A percentile compares a stretch with the other conserved stretches of the same genome.
Conservation (phyloP, 1,140 invertebrate species). For the Musca vetustissima region DNA sequence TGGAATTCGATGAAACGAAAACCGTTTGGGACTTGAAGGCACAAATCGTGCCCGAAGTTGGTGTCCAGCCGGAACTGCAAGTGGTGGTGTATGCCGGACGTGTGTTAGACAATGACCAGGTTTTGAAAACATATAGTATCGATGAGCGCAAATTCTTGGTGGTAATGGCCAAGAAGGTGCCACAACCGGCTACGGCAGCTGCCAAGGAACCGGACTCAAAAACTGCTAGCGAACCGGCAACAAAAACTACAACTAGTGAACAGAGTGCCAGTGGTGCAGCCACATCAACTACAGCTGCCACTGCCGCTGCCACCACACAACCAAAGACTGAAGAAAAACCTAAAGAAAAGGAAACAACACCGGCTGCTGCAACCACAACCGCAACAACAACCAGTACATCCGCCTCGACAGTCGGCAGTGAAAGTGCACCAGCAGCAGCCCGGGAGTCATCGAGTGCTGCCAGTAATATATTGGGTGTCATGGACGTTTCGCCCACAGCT, state of each 20-base stretch:
- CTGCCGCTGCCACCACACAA: not conserved
- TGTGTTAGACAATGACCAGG: conserved; percentile 41
- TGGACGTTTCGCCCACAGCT: conserved; percentile 9
- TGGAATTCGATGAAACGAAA: conserved; percentile 36
- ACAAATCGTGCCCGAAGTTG: conserved; percentile 31
- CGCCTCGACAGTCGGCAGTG: not conserved
- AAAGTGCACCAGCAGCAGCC: not conserved
- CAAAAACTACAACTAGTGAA: conserved; percentile 15
- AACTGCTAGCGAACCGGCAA: conserved; percentile 10
- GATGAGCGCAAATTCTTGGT: conserved; percentile 41
- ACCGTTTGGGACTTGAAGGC: conserved; percentile 40
- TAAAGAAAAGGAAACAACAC: not conserved
- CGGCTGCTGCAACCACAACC: not conserved
- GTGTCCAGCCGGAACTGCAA: conserved; percentile 34
- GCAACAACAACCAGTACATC: not conserved
- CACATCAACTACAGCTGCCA: not conserved
- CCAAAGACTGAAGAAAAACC: conserved; percentile 14
- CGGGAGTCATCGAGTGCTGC: not conserved
- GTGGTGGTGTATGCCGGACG: conserved; percentile 45
- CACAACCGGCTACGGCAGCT: not conserved
- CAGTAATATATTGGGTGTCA: conserved; percentile 11
- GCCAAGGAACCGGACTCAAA: conserved; percentile 16
- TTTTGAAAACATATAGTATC: conserved; percentile 37
- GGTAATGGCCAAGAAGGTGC: conserved; percentile 39
- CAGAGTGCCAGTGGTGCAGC: conserved; percentile 4